phyloP scores from a whole-genome alignment of 1,140 invertebrate species.

The Macrotrachela quadricornifera region DNA sequence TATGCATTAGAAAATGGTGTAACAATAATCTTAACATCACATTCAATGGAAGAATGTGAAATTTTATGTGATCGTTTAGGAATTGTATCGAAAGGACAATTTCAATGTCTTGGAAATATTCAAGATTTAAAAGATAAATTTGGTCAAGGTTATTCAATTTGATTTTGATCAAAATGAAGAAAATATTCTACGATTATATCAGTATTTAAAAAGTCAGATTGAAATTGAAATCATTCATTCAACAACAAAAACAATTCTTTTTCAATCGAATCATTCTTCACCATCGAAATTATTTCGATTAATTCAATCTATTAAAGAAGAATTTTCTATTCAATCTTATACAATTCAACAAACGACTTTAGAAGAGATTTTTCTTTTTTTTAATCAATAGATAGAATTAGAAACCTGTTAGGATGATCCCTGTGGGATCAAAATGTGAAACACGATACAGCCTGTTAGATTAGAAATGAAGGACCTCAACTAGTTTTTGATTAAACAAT shows the following conservation, averaged over 20 bases:
- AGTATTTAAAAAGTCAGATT: too few relatives aligned
- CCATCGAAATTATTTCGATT: background rate
- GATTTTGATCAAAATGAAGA: background rate
- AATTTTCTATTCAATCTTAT: background rate
- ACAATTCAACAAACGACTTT: background rate
- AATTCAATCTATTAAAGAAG: background rate
- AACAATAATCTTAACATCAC: slow-evolving; percentile 20
- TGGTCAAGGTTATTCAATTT: background rate
- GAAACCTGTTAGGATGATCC: too few relatives aligned
- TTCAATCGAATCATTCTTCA: too few relatives aligned
- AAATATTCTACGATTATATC: background rate
- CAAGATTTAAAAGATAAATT: slow-evolving; percentile 32
- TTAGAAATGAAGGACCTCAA: too few relatives aligned
- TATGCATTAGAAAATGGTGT: background rate
- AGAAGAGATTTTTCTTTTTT: background rate
- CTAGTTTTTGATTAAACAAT: too few relatives aligned
- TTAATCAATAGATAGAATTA: too few relatives aligned
- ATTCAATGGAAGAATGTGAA: slow-evolving; percentile 22
- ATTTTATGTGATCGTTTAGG: slow-evolving; percentile 15
- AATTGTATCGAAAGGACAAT: slow-evolving; percentile 31
- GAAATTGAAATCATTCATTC: too few relatives aligned
- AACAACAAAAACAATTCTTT: too few relatives aligned
- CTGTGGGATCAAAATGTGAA: too few relatives aligned
- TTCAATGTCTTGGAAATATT: slow-evolving; percentile 31
- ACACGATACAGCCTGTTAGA: too few relatives aligned